A percentile compares a stretch with the other conserved stretches of the same genome.
Evolutionary conservation across 2,797 vertebrate species (phyloP).

Genomic region (Sebastes itinus): DNA sequence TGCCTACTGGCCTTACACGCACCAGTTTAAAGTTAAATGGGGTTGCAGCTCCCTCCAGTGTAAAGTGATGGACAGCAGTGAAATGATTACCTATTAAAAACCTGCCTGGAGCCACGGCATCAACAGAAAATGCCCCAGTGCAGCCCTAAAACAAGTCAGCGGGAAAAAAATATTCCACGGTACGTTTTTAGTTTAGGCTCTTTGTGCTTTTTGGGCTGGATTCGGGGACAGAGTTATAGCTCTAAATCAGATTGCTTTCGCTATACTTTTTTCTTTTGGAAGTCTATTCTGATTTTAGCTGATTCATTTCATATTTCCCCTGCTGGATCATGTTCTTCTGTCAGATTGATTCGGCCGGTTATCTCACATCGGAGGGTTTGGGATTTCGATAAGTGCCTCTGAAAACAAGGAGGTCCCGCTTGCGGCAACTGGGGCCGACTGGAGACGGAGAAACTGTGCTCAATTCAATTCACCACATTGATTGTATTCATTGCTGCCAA

Average conservation of each 20-base stretch:
- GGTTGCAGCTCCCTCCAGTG: slow-evolving; percentile 69
- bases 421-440: background rate
- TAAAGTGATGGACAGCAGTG: slow-evolving; percentile 53
- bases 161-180: slow-evolving; percentile 1
- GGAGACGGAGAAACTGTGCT: slow-evolving; percentile 27
- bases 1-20: slow-evolving; percentile 14
- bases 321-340: slow-evolving; percentile 8
- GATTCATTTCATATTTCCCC: slow-evolving; percentile 14
- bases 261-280: background rate
- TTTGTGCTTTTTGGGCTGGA: background rate
- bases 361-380: slow-evolving; percentile 23
- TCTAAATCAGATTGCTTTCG: background rate
- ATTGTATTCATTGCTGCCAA: slow-evolving; percentile 52
- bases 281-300: background rate
- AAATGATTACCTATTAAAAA: slow-evolving; percentile 37
- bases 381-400: slow-evolving; percentile 40
- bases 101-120: slow-evolving; percentile 4
- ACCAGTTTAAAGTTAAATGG: slow-evolving; percentile 37
- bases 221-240: background rate
- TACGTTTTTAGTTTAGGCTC: background rate
- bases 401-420: slow-evolving; percentile 35
- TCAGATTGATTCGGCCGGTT: slow-evolving; percentile 17
- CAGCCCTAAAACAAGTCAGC: slow-evolving; percentile 1
- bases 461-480: slow-evolving; percentile 51
- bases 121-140: background rate